These are phyloP conservation scores for Plectus sambesii DNA, from an alignment of 1,140 invertebrate genomes.

Conservation along the genomic window DNA sequence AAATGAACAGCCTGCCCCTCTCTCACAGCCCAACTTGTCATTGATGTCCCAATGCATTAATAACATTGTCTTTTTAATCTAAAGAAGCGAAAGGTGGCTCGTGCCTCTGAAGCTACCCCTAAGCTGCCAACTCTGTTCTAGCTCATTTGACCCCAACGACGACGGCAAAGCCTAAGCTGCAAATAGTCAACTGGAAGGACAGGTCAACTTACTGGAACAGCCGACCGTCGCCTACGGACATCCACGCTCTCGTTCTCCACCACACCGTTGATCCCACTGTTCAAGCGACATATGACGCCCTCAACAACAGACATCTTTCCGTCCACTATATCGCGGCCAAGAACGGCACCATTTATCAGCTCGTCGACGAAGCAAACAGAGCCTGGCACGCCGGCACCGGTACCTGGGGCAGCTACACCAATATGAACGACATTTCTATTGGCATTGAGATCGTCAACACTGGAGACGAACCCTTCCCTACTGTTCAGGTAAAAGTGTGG, in stretches of 20 bases:
- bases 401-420: background rate
- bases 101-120: no score
- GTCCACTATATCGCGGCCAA: slow-evolving; percentile 5
- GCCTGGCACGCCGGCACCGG: slow-evolving; percentile 9
- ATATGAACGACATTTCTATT: slow-evolving; percentile 2
- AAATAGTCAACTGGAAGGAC: no score
- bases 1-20: no score
- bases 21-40: no score
- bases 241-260: background rate
- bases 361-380: background rate
- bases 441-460: slow-evolving; percentile 11
- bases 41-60: no score
- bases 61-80: no score
- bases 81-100: no score
- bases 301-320: background rate
- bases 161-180: no score
- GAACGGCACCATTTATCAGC: slow-evolving; percentile 3
- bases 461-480: slow-evolving; percentile 1
- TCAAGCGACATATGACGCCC: background rate
- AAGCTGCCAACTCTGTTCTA: no score
- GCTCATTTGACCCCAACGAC: no score
- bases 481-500: slow-evolving; percentile 2
- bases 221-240: no score
- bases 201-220: no score
- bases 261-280: slow-evolving; percentile 3